Percentiles rank a stretch among this genome's conserved stretches.
Evolutionary conservation across 2,113 vertebrate genomes (phyloP).

Genomic region (Dasyornis broadbenti): DNA sequence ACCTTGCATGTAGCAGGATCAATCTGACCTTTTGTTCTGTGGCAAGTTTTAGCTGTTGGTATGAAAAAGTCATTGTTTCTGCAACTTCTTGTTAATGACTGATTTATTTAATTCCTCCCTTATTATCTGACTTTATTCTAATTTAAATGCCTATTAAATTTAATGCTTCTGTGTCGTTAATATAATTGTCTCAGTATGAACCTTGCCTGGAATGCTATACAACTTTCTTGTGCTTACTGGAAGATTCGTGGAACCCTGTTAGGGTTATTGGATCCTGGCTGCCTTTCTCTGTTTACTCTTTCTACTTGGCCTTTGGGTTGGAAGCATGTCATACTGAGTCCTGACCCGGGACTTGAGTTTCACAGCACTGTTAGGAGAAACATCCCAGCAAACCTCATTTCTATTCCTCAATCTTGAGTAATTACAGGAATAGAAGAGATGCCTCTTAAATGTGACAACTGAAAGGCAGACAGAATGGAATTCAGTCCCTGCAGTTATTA

Average conservation of each 20-base stretch:
- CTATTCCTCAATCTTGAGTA: not conserved
- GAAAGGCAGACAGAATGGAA: not conserved
- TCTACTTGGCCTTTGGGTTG: not conserved
- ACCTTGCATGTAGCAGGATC: not conserved
- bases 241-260: not conserved
- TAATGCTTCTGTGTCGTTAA: not conserved
- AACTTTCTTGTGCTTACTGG: not conserved
- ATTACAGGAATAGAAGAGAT: not conserved
- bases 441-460: not conserved
- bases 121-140: not conserved
- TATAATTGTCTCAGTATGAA: not conserved
- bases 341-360: not conserved
- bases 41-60: not conserved
- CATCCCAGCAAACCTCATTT: not conserved
- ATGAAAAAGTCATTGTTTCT: not conserved
- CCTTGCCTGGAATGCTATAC: not conserved
- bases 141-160: not conserved
- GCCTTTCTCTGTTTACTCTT: not conserved
- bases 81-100: not conserved
- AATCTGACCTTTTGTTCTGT: not conserved
- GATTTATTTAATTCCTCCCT: not conserved
- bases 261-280: not conserved
- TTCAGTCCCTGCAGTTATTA: not conserved
- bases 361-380: not conserved
- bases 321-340: rapidly evolving